phyloP scores from a whole-genome alignment of 2,888 invertebrate genomes.

The Diachrysia chrysitis region DNA sequence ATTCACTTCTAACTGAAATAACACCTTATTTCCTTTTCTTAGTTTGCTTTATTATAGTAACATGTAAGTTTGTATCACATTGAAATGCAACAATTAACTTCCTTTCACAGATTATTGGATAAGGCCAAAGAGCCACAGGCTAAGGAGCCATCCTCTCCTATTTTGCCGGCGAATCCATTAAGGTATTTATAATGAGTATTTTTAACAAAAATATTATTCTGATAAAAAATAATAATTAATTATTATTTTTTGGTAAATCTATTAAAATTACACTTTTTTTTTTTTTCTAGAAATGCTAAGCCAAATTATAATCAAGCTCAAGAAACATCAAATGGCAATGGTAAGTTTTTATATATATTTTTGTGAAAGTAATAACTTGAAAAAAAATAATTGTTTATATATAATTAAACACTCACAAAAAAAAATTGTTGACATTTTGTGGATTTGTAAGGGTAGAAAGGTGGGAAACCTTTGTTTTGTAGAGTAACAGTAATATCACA shows the following conservation, averaged over 20 bases:
- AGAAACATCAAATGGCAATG: constrained; percentile 12
- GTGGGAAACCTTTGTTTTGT: too few species aligned
- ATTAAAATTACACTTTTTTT: background rate
- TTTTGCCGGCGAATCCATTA: constrained; percentile 22
- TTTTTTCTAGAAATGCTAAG: constrained; percentile 38
- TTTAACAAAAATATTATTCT: background rate
- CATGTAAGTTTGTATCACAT: background rate
- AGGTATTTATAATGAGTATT: constrained; percentile 38
- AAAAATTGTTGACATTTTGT: too few species aligned
- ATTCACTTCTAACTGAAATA: too few species aligned
- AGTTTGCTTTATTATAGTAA: background rate
- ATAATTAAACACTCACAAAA: too few species aligned
- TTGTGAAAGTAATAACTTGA: background rate
- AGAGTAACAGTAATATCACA: too few species aligned
- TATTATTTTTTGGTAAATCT: too few species aligned
- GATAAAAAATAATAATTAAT: too few species aligned
- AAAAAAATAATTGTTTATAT: too few species aligned
- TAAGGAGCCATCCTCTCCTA: constrained; percentile 15
- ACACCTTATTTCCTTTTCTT: too few species aligned
- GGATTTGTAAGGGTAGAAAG: too few species aligned
- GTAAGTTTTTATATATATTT: constrained; percentile 23
- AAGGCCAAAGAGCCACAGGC: constrained; percentile 27
- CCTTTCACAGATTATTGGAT: constrained; percentile 54
- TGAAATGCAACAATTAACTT: background rate
- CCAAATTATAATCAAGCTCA: constrained; percentile 10